Base-by-base conservation (phyloP, 2,113 vertebrate genomes). In the Otocyon megalotis region DNA sequence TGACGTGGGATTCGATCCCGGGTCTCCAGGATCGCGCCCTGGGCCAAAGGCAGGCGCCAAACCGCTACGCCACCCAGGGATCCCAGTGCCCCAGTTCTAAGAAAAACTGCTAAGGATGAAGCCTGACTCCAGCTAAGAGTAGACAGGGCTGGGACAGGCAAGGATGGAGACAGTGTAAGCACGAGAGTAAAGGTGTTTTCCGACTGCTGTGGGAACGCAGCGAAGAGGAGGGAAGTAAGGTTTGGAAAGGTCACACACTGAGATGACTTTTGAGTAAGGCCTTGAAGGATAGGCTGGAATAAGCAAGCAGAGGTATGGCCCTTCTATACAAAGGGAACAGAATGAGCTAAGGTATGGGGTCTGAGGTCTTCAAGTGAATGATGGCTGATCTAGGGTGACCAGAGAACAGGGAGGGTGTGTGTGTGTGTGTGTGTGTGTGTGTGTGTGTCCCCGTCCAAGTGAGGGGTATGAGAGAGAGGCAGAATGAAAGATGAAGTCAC, bases 401-500 rank as follows among this genome's bases (percentile, higher is more conserved):
- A 97, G 48, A 76, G 43, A 80, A 79, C 50, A 93, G 26, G 4
- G 12, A 76, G 19, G 16, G 35, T 17, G 30, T 35, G 3, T 16
- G 28, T 53, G 62, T 32, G 53, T 71, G 22, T 65, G 22, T 54
- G 53, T 84, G 35, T 58, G 86, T 50, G 30, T n/a, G 50, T 74
- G 69, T 67, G 76, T 60, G 53, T n/a, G n/a, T n/a, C n/a, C n/a
- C 43, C 43, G 43, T 43, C 43, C 7, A 43, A 43, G 43, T 50
- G 17, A 89, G n/a, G 30, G 17, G 13, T 83, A 32, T 67, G 54
- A 95, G 89, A 92, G 72, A 89, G 8, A 8, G 50, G 12, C 32
- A 84, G 91, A 96, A 94, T n/a, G 50, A 84, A 30, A 93, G 56
- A 95, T 35, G 69, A 95, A 15, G 48, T 90, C 56, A 67, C 50